Conservation (phyloP, 2,888 invertebrate genomes). For the Limnephilus lunatus region DNA sequence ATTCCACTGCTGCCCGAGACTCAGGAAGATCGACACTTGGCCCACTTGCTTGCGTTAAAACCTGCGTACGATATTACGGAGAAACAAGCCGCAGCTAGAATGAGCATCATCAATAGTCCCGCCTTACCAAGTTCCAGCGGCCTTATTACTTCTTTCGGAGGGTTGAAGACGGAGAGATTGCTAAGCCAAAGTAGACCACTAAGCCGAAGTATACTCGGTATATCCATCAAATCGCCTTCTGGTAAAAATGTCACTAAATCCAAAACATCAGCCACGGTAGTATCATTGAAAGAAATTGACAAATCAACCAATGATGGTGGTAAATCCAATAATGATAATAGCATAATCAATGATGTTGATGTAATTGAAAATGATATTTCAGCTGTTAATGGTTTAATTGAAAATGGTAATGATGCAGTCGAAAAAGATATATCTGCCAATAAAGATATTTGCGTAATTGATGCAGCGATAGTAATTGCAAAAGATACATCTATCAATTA, state of each 20-base stretch:
- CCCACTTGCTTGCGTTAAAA: slow-evolving; percentile 84
- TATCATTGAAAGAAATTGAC: background rate
- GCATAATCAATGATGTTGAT: background rate
- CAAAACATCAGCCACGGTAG: background rate
- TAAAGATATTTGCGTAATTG: too few relatives aligned
- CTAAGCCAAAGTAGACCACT: slow-evolving; percentile 71
- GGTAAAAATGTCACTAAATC: slow-evolving; percentile 65
- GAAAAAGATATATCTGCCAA: too few relatives aligned
- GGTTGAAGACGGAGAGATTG: slow-evolving; percentile 77
- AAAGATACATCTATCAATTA: background rate
- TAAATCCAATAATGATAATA: slow-evolving; percentile 2
- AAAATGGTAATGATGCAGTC: too few relatives aligned
- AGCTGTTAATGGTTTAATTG: background rate
- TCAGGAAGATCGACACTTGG: slow-evolving; percentile 88
- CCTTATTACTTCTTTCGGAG: slow-evolving; percentile 75
- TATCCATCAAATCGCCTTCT: slow-evolving; percentile 70
- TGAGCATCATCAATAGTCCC: slow-evolving; percentile 77
- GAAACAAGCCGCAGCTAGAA: slow-evolving; percentile 74
- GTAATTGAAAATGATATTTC: background rate
- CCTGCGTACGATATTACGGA: slow-evolving; percentile 81
- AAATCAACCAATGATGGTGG: background rate
- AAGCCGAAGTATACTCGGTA: slow-evolving; percentile 73
- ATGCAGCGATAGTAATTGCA: too few relatives aligned
- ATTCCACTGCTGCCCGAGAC: slow-evolving; percentile 88
- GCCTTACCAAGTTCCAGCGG: slow-evolving; percentile 78